Evolutionary conservation across 2,797 vertebrate species (phyloP), one percentile per base, ranked within the genome.

Genomic region (Erethizon dorsatum): DNA sequence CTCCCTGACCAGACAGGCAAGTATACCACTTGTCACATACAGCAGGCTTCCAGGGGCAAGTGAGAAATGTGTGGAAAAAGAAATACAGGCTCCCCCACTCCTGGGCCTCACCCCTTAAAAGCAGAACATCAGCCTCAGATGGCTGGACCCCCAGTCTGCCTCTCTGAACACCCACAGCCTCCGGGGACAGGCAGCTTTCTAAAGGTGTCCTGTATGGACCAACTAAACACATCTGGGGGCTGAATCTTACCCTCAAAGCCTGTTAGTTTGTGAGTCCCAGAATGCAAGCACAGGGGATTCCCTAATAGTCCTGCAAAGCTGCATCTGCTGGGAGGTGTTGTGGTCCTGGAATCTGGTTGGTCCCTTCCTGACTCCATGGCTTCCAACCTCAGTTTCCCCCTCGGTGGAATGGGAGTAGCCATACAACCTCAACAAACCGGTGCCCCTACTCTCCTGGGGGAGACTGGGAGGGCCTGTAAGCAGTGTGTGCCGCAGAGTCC

Each of bases 81-180:
- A 83, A 94, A 96, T 18, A 12, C 9, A 65, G 1, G 26, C 61
- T 89, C 61, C 22, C 26, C 41, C 12, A 33, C 28, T 56, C 37
- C 65, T 88, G 71, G 65, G 14, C 77, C 90, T 90, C 45, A 10
- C n/a, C 67, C 45, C 41, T 69, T 90, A 80, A 96, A 94, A 77
- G 88, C 47, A 57, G 78, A 80, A 61, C 57, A 56, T 41, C 45
- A 57, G 33, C n/a, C 83, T 37, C 24, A 65, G 31, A 26, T 26
- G 2, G 18, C 7, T 37, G 50, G 3, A 65, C 6, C 11, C 15
- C 77, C 52, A 82, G 5, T 33, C 22, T 4, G 67, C 61, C 75
- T 78, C 41, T 75, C 80, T 18, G 28, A 14, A 33, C 4, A 15
- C 5, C n/a, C 20, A 5, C 47, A 33, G 41, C 45, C 57, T 82